These are phyloP conservation scores for Pseudobourletiella spinata DNA, from an alignment of 1,140 invertebrate species.

Conservation along the genomic window DNA sequence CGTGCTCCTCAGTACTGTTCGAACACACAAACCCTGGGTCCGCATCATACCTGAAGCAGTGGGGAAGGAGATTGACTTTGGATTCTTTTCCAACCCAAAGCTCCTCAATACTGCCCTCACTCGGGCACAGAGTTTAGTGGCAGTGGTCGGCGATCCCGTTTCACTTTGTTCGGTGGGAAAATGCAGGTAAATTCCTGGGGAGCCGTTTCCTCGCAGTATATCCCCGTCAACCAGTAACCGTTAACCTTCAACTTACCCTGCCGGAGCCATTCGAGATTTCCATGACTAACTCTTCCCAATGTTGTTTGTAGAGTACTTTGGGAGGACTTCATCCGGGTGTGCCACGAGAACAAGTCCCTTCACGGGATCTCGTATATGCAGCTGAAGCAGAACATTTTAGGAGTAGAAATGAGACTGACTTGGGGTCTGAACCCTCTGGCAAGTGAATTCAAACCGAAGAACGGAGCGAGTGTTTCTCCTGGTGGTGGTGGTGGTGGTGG, in stretches of 20 bases:
- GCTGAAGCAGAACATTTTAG: constrained; percentile 58
- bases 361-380: constrained; percentile 62
- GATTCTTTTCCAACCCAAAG: constrained; percentile 75
- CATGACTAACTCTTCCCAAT: too few relatives aligned
- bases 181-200: constrained; percentile 64
- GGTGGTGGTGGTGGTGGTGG: too few relatives aligned
- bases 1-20: constrained; percentile 73
- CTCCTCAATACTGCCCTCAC: constrained; percentile 80
- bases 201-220: too few relatives aligned
- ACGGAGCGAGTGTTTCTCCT: too few relatives aligned
- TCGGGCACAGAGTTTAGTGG: constrained; percentile 73
- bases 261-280: too few relatives aligned
- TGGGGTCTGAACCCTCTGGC: constrained; percentile 73
- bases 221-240: too few relatives aligned
- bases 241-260: too few relatives aligned
- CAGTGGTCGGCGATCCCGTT: constrained; percentile 77
- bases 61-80: constrained; percentile 62
- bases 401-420: constrained; percentile 61
- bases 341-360: constrained; percentile 62
- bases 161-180: constrained; percentile 72
- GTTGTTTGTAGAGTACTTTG: constrained; percentile 60
- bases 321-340: constrained; percentile 69
- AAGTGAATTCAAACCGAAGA: constrained; percentile 10
- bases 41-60: constrained; percentile 40
- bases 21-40: constrained; percentile 63